phyloP scores from a whole-genome alignment of 35 echinoderm and acorn worm genomes.

The Apostichopus californicus region DNA sequence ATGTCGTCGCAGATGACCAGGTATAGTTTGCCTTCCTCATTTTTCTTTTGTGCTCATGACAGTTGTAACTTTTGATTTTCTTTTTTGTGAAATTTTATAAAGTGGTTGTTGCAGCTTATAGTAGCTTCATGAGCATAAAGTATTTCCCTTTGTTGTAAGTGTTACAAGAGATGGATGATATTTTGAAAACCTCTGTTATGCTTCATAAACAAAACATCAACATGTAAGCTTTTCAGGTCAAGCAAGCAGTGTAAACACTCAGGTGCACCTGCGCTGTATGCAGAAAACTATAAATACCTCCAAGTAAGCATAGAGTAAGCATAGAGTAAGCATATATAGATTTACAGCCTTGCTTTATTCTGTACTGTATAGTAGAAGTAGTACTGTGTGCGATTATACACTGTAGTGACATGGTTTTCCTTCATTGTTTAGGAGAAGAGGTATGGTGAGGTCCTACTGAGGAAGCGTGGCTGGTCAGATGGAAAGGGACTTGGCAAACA shows the following conservation, averaged over 20 bases:
- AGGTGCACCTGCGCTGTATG: too few species aligned
- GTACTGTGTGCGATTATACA: neutral
- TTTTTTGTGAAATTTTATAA: neutral
- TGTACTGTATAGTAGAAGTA: neutral
- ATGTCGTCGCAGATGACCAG: neutral
- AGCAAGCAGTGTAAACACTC: too few species aligned
- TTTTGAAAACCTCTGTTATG: too few species aligned
- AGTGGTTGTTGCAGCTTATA: neutral
- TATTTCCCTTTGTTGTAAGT: too few species aligned
- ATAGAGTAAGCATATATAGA: too few species aligned
- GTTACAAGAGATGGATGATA: too few species aligned
- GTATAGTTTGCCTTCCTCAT: neutral
- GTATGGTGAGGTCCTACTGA: conserved; percentile 35
- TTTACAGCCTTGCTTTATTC: too few species aligned
- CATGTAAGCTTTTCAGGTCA: too few species aligned
- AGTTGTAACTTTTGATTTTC: neutral
- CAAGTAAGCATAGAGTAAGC: too few species aligned
- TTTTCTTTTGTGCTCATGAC: neutral
- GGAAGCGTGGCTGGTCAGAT: conserved; percentile 33
- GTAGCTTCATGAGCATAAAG: neutral
- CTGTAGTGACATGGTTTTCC: neutral
- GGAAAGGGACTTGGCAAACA: conserved; percentile 44
- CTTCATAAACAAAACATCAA: too few species aligned
- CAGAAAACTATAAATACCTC: too few species aligned
- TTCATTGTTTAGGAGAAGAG: conserved; percentile 30